Evolutionary conservation across 2,888 invertebrate species (phyloP).

Genomic region (Drosophila nigricruria): DNA sequence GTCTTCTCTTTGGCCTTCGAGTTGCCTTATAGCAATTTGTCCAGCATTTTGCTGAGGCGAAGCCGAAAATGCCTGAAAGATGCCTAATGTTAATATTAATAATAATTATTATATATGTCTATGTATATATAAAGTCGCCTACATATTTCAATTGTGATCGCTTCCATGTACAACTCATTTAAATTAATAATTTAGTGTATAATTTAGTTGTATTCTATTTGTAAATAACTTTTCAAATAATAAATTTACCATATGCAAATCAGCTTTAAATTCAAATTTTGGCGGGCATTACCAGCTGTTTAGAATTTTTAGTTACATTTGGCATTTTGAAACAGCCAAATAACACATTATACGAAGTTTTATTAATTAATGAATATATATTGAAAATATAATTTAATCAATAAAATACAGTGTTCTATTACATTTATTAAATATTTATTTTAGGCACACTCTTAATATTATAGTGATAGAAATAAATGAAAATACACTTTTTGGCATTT

Average conservation of each 20-base stretch:
- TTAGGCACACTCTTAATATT: no score
- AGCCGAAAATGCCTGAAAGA: constrained; percentile 65
- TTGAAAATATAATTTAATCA: no score
- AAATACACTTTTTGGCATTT: not conserved
- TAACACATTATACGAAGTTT: not conserved
- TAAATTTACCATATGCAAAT: not conserved
- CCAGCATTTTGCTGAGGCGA: constrained; percentile 70
- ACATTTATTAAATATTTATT: no score
- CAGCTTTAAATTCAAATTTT: not conserved
- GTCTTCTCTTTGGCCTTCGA: constrained; percentile 83
- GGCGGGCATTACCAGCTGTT: not conserved
- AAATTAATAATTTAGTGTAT: constrained; percentile 32
- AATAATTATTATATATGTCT: constrained; percentile 1
- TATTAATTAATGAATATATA: not conserved
- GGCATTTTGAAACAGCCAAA: not conserved
- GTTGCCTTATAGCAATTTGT: constrained; percentile 83
- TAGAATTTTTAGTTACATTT: not conserved
- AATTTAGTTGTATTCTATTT: constrained; percentile 44
- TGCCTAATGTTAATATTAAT: constrained; percentile 47
- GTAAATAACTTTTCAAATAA: constrained; percentile 13
- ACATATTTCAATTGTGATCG: constrained; percentile 72
- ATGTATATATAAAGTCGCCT: constrained; percentile 47
- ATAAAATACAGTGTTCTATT: no score
- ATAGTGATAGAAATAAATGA: no score
- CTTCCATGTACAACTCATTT: constrained; percentile 69